Evolutionary conservation across 2,888 invertebrate species (phyloP), one percentile per base, ranked within the genome.

Genomic region (Ellobium chinense): DNA sequence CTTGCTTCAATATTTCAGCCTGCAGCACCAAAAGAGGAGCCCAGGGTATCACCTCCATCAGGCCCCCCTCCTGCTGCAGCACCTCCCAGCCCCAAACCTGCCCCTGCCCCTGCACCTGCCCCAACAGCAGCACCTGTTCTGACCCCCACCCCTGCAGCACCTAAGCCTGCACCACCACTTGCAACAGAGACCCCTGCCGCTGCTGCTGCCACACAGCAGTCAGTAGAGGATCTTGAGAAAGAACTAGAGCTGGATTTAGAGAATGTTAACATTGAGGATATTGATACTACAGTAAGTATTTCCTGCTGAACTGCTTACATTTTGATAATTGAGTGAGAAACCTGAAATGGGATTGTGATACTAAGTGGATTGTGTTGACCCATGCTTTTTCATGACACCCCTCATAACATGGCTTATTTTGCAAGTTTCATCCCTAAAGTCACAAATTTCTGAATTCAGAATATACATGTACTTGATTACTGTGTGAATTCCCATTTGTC

Each of bases 171-270:
- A 5, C 68, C 29, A 65, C 65, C 36, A 12, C 60, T 54, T 27
- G 58, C 58, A 62, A 9, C 27, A 62, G 60, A 46, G 31, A 36
- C 68, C 27, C 39, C 78, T 36, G 29, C 78, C n/a, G 37, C 68
- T 31, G 39, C 78, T 36, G 29, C 78, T n/a, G 70, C 60, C 60
- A 37, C 56, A 34, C 63, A 84, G 24, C 84, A 87, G 34, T 84
- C 87, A 27, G 88, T 88, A 82, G 89, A 86, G 1, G 91, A 91
- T 62, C 83, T 94, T 87, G 95, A 95, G 89, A 95, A 95, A 83
- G 97, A 97, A 89, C 93, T 97, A 60, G 97, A 97, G 91, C 93
- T 96, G 70, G 97, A 97, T 92, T 94, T 97, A 75, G 97, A 97
- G 85, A 96, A 96, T 85, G 95, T 97, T 86, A 95, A 95, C 86